These are phyloP conservation scores for Eustalomyia histrio DNA, from an alignment of 2,888 invertebrate genomes.

Conservation along the genomic window DNA sequence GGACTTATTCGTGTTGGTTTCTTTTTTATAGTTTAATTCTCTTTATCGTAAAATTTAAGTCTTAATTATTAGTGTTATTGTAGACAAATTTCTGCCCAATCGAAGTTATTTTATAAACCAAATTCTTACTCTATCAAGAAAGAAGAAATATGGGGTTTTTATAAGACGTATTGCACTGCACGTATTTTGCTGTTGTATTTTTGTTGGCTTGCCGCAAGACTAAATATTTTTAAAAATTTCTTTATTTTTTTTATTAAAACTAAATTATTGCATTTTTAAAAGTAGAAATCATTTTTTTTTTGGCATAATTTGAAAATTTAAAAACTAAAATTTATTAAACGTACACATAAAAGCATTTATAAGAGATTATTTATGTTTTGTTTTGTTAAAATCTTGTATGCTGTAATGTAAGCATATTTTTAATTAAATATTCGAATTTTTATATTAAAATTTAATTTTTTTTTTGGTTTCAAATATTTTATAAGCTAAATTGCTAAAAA, in stretches of 20 bases:
- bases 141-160: no score
- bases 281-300: constrained; percentile 53
- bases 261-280: constrained; percentile 37
- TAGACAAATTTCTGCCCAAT: no score
- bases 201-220: no score
- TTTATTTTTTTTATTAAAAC: constrained; percentile 17
- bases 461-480: constrained; percentile 27
- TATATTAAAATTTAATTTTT: constrained; percentile 5
- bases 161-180: no score
- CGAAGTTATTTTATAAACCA: no score
- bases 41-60: no score
- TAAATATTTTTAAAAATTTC: constrained; percentile 2
- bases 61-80: no score
- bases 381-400: background rate
- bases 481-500: constrained; percentile 62
- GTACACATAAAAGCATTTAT: constrained; percentile 49
- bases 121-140: no score
- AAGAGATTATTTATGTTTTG: constrained; percentile 21
- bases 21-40: no score
- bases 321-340: constrained; percentile 50
- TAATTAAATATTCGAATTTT: constrained; percentile 18
- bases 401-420: background rate
- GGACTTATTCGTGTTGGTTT: no score
- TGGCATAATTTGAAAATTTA: constrained; percentile 48
- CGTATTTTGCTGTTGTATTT: no score